phyloP scores from a whole-genome alignment of 2,113 vertebrate species.

The Phasianus colchicus region DNA sequence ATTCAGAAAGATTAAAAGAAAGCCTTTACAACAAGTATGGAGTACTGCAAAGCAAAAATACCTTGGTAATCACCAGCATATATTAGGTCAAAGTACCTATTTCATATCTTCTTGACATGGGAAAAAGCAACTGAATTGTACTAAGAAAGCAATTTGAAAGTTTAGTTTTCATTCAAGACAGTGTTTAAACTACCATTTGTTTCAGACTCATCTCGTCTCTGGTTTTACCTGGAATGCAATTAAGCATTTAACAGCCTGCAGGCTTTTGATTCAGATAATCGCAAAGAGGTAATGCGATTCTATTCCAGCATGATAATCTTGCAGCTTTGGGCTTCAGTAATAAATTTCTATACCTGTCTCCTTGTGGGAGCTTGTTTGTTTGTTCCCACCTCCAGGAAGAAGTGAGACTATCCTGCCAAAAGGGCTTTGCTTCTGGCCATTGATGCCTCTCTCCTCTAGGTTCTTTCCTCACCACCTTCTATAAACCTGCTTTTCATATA shows the following conservation, averaged over 20 bases:
- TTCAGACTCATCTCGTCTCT: not conserved
- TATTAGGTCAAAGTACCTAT: not conserved
- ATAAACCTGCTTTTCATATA: not conserved
- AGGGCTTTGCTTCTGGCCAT: not conserved
- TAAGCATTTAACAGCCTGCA: not conserved
- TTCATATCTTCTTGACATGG: not conserved
- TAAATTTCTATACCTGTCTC: not conserved
- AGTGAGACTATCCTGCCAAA: not conserved
- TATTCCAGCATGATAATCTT: not conserved
- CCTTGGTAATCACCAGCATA: not conserved
- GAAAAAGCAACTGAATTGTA: not conserved
- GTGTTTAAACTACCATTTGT: not conserved
- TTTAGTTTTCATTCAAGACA: not conserved
- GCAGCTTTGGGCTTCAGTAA: not conserved
- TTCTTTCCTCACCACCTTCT: not conserved
- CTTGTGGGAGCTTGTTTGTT: not conserved
- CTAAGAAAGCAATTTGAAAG: not conserved
- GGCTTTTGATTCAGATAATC: not conserved
- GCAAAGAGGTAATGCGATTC: not conserved
- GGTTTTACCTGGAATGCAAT: not conserved
- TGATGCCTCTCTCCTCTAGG: not conserved
- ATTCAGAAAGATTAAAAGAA: not conserved
- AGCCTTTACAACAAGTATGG: not conserved
- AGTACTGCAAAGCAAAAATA: not conserved
- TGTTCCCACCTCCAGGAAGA: not conserved